Conservation (phyloP, 1,140 invertebrate species). For the Bombus sibiricus region DNA sequence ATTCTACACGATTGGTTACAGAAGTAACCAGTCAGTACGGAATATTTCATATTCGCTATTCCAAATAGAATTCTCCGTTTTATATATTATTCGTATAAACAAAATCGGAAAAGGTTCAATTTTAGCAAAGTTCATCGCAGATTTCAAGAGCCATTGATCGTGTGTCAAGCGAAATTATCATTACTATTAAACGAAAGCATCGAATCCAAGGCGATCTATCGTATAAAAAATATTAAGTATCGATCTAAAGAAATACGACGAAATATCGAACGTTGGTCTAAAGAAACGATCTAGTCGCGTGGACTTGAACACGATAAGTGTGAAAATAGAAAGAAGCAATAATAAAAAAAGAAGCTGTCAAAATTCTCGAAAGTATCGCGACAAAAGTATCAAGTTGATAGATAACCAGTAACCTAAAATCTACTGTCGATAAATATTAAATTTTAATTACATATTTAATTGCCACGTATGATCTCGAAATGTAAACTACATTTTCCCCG, state of each 20-base stretch:
- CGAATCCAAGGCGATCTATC: no score
- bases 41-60: neutral
- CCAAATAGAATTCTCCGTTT: neutral
- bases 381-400: no score
- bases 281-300: neutral
- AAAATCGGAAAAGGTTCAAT: no score
- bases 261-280: neutral
- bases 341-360: no score
- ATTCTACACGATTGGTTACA: neutral
- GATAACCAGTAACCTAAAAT: no score
- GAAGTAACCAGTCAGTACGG: neutral
- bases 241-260: neutral
- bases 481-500: neutral
- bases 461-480: neutral
- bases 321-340: neutral
- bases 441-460: neutral
- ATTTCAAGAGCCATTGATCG: no score
- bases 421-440: no score
- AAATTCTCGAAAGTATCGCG: no score
- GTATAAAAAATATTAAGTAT: neutral
- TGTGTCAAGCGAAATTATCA: no score
- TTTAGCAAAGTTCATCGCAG: no score
- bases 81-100: no score
- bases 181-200: no score
- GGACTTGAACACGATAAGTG: neutral